phyloP scores from a whole-genome alignment of 2,113 vertebrate genomes.

The Otis tarda region DNA sequence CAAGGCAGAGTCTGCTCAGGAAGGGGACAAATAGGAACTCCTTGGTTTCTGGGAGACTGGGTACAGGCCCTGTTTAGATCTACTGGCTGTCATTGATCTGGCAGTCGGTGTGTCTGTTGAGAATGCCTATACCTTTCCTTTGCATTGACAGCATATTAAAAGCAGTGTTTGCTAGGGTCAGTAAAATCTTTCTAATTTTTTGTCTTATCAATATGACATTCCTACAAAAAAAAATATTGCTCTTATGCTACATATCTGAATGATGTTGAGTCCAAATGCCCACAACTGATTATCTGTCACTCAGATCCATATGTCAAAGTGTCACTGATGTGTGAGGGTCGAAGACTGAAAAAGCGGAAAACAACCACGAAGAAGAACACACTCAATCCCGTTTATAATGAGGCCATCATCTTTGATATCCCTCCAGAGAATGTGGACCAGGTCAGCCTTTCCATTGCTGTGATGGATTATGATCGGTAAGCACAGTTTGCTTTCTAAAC shows the following conservation, averaged over 20 bases:
- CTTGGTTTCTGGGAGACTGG: neutral
- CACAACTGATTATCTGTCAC: neutral
- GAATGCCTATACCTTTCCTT: neutral
- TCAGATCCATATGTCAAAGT: conserved; percentile 98
- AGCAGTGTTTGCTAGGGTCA: neutral
- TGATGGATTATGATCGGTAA: conserved; percentile 98
- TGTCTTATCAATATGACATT: neutral
- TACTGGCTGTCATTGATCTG: neutral
- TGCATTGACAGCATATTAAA: neutral
- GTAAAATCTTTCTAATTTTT: neutral
- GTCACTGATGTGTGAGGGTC: conserved; percentile 93
- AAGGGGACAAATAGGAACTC: neutral
- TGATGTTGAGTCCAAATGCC: neutral
- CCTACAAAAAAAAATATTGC: neutral
- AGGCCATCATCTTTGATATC: conserved; percentile 98
- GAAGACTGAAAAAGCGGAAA: conserved; percentile 94
- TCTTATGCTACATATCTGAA: neutral
- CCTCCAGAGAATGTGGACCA: conserved; percentile 98
- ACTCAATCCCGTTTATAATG: conserved; percentile 92
- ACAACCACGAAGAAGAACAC: conserved; percentile 97
- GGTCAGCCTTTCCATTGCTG: conserved; percentile 94
- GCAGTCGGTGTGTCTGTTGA: neutral
- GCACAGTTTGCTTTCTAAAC: neutral
- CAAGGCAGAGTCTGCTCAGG: neutral
- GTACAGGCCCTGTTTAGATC: neutral